Evolutionary conservation across 2,113 vertebrate genomes (phyloP).

Genomic region (Mungos mungo): DNA sequence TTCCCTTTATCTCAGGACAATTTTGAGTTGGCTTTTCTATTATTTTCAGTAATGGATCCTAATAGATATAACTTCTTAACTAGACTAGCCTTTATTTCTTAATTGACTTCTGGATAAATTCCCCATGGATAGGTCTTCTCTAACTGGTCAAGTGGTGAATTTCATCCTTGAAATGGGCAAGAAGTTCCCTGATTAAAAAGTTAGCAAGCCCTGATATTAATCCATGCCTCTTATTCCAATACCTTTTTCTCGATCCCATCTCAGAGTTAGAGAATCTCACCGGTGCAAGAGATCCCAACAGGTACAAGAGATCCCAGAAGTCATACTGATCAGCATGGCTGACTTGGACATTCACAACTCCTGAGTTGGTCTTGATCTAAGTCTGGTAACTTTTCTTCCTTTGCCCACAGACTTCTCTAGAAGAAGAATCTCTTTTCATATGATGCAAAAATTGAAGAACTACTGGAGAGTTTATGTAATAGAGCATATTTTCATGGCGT

Average conservation of each 20-base stretch:
- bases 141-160: neutral
- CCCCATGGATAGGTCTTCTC: neutral
- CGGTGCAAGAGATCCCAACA: neutral
- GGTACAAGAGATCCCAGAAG: neutral
- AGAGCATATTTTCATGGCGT: neutral
- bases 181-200: neutral
- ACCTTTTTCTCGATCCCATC: neutral
- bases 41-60: neutral
- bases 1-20: neutral
- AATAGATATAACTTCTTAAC: neutral
- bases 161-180: constrained; percentile 23
- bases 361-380: neutral
- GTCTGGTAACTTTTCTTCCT: neutral
- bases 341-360: neutral
- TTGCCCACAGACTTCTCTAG: neutral
- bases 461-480: neutral
- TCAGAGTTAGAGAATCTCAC: neutral
- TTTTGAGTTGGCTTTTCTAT: neutral
- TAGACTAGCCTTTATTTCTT: neutral
- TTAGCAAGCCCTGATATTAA: neutral
- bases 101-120: neutral
- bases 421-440: neutral
- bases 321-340: neutral
- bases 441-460: neutral
- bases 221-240: neutral